phyloP scores from a whole-genome alignment of 2,888 invertebrate genomes.

The Chaetogeoica ovagalla region DNA sequence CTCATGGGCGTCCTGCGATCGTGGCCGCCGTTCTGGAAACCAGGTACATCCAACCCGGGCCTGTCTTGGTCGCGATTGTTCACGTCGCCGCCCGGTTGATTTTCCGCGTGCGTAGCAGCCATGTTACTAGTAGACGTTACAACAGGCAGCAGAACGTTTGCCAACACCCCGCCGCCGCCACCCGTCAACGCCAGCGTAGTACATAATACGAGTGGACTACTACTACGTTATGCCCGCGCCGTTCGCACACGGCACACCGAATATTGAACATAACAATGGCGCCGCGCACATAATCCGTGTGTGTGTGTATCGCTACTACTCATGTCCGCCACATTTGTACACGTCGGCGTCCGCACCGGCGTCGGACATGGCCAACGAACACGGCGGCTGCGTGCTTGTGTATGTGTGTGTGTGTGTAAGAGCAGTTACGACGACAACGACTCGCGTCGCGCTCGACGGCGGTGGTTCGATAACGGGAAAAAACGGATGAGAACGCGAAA shows the following conservation, averaged over 20 bases:
- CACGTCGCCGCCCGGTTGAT: conserved; percentile 69
- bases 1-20: conserved; percentile 51
- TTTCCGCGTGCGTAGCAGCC: conserved; percentile 84
- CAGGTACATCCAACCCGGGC: conserved; percentile 45
- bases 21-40: conserved; percentile 50
- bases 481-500: conserved; percentile 23
- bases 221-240: conserved; percentile 50
- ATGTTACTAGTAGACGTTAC: conserved; percentile 63
- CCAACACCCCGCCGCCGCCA: conserved; percentile 53
- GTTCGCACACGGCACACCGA: conserved; percentile 49
- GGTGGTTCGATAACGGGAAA: conserved; percentile 30
- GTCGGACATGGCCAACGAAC: conserved; percentile 41
- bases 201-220: conserved; percentile 27
- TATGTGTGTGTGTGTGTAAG: too few relatives aligned
- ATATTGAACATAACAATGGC: conserved; percentile 39
- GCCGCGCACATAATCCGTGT: conserved; percentile 28
- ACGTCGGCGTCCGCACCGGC: conserved; percentile 44
- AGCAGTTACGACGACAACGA: too few relatives aligned
- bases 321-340: conserved; percentile 11
- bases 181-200: conserved; percentile 48
- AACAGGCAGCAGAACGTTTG: conserved; percentile 52
- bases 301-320: neutral
- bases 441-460: neutral
- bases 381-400: neutral
- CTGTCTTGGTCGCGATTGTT: conserved; percentile 50